Evolutionary conservation across 2,888 invertebrate genomes (phyloP).

Genomic region (Tipula lateralis): DNA sequence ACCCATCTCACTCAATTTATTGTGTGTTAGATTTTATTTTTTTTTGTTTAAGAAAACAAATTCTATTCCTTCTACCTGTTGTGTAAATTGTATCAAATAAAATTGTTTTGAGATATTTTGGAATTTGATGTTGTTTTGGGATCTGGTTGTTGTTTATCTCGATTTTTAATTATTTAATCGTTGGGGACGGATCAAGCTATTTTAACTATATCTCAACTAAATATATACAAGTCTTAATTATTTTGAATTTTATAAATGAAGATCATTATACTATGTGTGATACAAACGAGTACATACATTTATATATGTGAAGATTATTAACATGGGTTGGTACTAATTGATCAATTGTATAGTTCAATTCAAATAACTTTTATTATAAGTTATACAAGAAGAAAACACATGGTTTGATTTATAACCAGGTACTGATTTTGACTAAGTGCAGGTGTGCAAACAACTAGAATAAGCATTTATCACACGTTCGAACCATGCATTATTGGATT

Average conservation of each 20-base stretch:
- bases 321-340: background rate
- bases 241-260: background rate
- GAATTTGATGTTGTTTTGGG: constrained; percentile 11
- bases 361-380: background rate
- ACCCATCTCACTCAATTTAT: constrained; percentile 24
- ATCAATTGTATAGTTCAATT: background rate
- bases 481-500: no score
- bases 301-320: background rate
- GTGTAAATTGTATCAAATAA: background rate
- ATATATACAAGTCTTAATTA: background rate
- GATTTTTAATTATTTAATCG: constrained; percentile 4
- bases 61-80: background rate
- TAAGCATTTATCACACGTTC: background rate
- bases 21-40: background rate
- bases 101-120: background rate
- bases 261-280: no score
- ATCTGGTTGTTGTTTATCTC: background rate
- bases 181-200: background rate
- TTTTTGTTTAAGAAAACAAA: background rate
- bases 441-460: background rate
- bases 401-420: background rate
- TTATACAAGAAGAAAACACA: background rate
- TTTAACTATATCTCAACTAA: background rate
- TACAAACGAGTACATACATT: no score
- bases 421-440: no score